Evolutionary conservation across 2,888 invertebrate genomes (phyloP).

Genomic region (Papilio protenor): DNA sequence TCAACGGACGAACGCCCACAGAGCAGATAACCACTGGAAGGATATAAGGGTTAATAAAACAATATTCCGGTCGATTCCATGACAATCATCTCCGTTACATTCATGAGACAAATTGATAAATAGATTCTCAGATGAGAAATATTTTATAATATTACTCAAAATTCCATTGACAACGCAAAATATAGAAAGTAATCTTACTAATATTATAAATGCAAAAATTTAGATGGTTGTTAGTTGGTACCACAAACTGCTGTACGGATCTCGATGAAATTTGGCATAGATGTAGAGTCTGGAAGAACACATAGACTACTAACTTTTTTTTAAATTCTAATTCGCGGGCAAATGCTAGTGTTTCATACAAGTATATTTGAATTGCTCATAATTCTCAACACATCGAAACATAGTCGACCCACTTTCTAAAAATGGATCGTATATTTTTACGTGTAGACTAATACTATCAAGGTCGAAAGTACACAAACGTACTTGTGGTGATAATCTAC

Average conservation of each 20-base stretch:
- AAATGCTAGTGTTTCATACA: not conserved
- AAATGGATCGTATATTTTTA: conserved; percentile 13
- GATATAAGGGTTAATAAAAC: conserved; percentile 10
- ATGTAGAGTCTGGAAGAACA: too few relatives aligned
- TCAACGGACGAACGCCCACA: conserved; percentile 8
- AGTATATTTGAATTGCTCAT: not conserved
- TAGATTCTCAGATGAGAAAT: not conserved
- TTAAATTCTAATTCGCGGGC: too few relatives aligned
- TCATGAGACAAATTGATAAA: not conserved
- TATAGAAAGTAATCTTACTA: not conserved
- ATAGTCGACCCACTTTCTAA: conserved; percentile 35
- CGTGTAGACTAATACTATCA: conserved; percentile 22
- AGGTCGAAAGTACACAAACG: conserved; percentile 13
- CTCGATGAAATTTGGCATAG: too few relatives aligned
- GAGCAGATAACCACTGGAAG: not conserved
- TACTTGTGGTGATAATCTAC: conserved; percentile 13
- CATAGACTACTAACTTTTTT: too few relatives aligned
- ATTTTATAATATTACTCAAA: not conserved
- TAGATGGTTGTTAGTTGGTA: too few relatives aligned
- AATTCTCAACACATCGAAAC: conserved; percentile 10
- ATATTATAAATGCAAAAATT: too few relatives aligned
- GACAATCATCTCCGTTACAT: not conserved
- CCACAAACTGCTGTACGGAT: too few relatives aligned
- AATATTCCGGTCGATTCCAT: not conserved
- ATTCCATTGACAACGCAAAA: not conserved